Conservation (phyloP, 37 sponge, comb jelly and placozoan species). For the Amphimedon queenslandica region DNA sequence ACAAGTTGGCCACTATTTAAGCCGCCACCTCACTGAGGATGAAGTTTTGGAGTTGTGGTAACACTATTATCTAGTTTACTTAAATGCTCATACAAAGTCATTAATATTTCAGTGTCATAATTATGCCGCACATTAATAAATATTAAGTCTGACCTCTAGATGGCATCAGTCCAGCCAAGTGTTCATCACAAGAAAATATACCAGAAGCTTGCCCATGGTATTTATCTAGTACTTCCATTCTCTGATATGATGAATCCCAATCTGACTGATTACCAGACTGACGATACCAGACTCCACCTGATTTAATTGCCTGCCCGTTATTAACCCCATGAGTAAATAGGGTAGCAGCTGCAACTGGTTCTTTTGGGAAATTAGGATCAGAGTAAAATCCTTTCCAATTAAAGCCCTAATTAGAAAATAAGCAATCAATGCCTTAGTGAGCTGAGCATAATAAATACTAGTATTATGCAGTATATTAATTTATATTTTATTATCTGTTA, state of each 20-base stretch:
- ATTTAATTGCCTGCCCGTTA: conserved; percentile 70
- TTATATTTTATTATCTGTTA: too few relatives aligned
- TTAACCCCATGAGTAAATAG: conserved; percentile 75
- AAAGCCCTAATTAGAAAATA: conserved; percentile 35
- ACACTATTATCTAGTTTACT: too few relatives aligned
- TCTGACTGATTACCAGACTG: conserved; percentile 60
- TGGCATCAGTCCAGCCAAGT: conserved; percentile 75
- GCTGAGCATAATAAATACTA: too few relatives aligned
- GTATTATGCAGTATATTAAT: too few relatives aligned
- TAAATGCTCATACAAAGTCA: too few relatives aligned
- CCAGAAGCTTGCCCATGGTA: conserved; percentile 71
- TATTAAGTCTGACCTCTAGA: conserved; percentile 52
- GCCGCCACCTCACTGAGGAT: too few relatives aligned
- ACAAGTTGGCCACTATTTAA: too few relatives aligned
- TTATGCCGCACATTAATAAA: neutral
- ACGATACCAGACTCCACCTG: conserved; percentile 74
- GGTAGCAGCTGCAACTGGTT: conserved; percentile 18
- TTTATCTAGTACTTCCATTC: conserved; percentile 41
- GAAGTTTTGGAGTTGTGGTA: too few relatives aligned
- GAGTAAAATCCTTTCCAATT: conserved; percentile 64
- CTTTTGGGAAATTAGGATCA: conserved; percentile 39
- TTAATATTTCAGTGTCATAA: neutral
- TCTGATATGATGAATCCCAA: conserved; percentile 41
- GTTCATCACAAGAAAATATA: conserved; percentile 75
- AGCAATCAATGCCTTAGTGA: too few relatives aligned